Evolutionary conservation across 2,113 vertebrate species (phyloP), one percentile per base, ranked within the genome.

Genomic region (Myotis yumanensis): DNA sequence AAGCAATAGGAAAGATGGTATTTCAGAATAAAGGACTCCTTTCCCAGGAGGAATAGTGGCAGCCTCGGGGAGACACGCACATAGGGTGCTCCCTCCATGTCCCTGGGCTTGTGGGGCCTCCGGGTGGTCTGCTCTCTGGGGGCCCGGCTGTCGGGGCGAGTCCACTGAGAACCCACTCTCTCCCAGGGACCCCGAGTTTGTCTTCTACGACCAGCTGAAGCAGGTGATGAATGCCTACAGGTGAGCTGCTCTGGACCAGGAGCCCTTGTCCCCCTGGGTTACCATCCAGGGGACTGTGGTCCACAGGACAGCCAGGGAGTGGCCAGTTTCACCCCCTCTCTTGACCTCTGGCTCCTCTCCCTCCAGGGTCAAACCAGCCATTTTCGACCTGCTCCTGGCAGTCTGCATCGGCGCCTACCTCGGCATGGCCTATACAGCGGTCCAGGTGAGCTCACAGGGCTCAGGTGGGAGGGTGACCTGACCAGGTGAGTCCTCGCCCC

Each of bases 161-260:
- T 22, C 62, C 48, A n/a, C 95, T 97, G 94, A 97, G 62, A 5
- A 35, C 0, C 79, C 73, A 51, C 52, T 92, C 59, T 92, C 89
- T 97, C 90, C 93, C 98, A 99, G 99, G 95, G 99, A 99, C 97
- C 99, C 99, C 0, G 99, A 99, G 98, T 99, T 99, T 98, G 99
- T 99, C 72, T 99, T 99, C 98, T 99, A 99, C 4, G 99, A 99
- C 97, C 99, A 99, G 98, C 98, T 99, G 90, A 99, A 99, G 96
- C 99, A 99, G 98, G 99, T 99, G 14, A 99, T 99, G 99, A 99
- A 99, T 0, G 99, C 99, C 0, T 99, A 99, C 98, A 99, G 99
- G 99, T 99, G 97, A 88, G 97, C 52, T 30, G n/a, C 4, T 95
- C 54, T n/a, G 23, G 37, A 57, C 18, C 62, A 59, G 23, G 81